These are phyloP conservation scores for Poeciliopsis retropinna DNA, from an alignment of 2,113 vertebrate species.

Conservation along the genomic window DNA sequence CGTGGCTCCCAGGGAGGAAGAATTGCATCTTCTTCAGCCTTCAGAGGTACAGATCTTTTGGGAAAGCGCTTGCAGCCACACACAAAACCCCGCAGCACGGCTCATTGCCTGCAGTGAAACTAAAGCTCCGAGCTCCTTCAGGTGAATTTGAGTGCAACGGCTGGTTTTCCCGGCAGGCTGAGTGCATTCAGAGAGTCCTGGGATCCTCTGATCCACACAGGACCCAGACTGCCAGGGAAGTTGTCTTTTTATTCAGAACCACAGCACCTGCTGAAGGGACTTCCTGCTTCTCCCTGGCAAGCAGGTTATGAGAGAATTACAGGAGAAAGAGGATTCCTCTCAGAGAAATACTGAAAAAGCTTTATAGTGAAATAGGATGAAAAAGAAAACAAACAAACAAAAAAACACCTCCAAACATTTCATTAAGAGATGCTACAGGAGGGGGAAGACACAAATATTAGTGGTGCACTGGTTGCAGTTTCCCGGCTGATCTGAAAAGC, in stretches of 20 bases:
- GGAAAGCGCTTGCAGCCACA: slow-evolving; percentile 11
- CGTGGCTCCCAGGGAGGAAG: slow-evolving; percentile 24
- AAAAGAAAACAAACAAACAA: background rate
- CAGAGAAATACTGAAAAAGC: background rate
- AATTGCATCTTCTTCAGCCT: slow-evolving; percentile 39
- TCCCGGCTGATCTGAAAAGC: no score
- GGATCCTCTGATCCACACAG: background rate
- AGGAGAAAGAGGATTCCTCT: background rate
- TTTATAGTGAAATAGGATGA: background rate
- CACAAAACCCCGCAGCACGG: slow-evolving; percentile 15
- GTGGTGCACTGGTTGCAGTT: no score
- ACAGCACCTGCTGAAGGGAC: background rate
- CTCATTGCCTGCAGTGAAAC: slow-evolving; percentile 42
- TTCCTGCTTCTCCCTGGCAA: background rate
- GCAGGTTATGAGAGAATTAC: background rate
- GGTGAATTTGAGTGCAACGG: slow-evolving; percentile 42
- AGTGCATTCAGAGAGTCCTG: slow-evolving; percentile 12
- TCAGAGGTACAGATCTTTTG: slow-evolving; percentile 35
- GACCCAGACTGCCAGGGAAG: background rate
- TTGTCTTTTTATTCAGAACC: slow-evolving; percentile 5
- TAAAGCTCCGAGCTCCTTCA: slow-evolving; percentile 9
- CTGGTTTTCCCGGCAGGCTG: background rate
- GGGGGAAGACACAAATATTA: no score
- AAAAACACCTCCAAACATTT: no score
- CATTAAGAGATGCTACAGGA: background rate